Conservation (phyloP, 2,888 invertebrate species). For the Campoplex capitator region DNA sequence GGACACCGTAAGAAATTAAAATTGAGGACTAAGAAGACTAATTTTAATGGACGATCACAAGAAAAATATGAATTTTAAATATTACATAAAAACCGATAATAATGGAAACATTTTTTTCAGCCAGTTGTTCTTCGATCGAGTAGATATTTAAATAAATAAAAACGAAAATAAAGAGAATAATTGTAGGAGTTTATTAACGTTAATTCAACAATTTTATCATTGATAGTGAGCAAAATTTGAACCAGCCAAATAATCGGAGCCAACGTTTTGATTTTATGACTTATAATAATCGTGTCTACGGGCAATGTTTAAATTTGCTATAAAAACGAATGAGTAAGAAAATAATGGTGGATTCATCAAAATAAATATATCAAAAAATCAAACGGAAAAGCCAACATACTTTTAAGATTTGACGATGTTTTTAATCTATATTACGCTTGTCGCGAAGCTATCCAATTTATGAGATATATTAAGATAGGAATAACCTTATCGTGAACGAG, state of each 20-base stretch:
- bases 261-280: no score
- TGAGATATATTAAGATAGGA: neutral
- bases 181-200: neutral
- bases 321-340: no score
- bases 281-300: neutral
- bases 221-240: neutral
- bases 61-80: neutral
- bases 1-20: neutral
- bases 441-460: neutral
- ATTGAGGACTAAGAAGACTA: neutral
- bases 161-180: neutral
- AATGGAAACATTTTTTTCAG: neutral
- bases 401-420: neutral
- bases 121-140: no score
- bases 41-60: neutral
- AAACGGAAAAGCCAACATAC: neutral
- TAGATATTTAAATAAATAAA: neutral
- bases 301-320: no score
- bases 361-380: neutral
- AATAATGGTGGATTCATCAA: neutral
- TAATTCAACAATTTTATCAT: neutral
- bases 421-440: neutral
- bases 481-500: constrained; percentile 14
- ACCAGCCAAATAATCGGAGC: neutral
- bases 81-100: no score